A percentile compares a stretch with the other conserved stretches of the same genome.
Evolutionary conservation across 1,140 invertebrate species (phyloP).

Genomic region (Leptoteleia sp.): DNA sequence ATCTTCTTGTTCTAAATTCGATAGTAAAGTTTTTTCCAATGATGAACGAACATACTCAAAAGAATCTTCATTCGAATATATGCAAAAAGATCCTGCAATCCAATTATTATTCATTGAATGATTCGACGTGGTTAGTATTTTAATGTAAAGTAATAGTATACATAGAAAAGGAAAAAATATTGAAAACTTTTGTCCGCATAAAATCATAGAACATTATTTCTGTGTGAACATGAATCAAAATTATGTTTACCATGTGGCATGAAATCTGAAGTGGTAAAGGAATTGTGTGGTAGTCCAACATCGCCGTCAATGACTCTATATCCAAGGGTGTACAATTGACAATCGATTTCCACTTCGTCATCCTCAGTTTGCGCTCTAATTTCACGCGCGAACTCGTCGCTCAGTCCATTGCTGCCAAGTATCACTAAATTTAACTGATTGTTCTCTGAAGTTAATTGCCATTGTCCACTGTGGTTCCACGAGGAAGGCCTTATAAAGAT

Average conservation of each 20-base stretch:
- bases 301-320: conserved; percentile 93
- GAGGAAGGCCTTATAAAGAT: conserved; percentile 82
- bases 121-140: not conserved
- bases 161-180: too few species aligned
- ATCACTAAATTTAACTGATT: conserved; percentile 88
- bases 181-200: too few species aligned
- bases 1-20: conserved; percentile 95
- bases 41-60: conserved; percentile 96
- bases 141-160: too few species aligned
- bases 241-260: conserved; percentile 84
- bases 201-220: too few species aligned
- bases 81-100: conserved; percentile 92
- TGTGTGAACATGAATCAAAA: too few species aligned
- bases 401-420: conserved; percentile 88
- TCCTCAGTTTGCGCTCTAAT: conserved; percentile 89
- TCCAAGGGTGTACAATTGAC: conserved; percentile 88
- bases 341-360: conserved; percentile 92
- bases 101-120: conserved; percentile 2
- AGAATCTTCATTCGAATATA: conserved; percentile 94
- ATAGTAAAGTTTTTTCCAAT: conserved; percentile 94
- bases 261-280: conserved; percentile 88
- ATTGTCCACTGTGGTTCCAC: conserved; percentile 86
- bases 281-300: conserved; percentile 89
- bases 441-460: conserved; percentile 85
- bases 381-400: conserved; percentile 89